Conservation (phyloP, 2,797 vertebrate species). For the Acanthurus leucopareius region DNA sequence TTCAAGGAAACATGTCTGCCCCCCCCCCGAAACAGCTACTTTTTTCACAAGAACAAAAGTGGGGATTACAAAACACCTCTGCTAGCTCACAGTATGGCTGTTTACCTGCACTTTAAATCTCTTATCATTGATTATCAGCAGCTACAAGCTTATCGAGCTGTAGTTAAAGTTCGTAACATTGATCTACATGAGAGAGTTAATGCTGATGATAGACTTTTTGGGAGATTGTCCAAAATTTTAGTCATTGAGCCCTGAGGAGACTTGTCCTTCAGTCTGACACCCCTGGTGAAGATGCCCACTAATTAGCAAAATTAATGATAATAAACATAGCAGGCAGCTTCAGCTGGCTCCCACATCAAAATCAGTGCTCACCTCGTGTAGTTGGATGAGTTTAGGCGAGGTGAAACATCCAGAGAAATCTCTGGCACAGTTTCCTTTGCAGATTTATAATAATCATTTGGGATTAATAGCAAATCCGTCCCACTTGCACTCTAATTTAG, state of each 20-base stretch:
- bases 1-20: conserved; percentile 13
- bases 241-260: conserved; percentile 19
- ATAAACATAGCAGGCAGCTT: background rate
- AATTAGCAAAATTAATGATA: conserved; percentile 5
- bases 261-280: background rate
- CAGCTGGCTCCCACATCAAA: background rate
- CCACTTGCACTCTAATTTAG: conserved; percentile 14
- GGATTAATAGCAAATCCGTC: conserved; percentile 22
- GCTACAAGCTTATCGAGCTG: conserved; percentile 22
- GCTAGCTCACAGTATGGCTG: conserved; percentile 1
- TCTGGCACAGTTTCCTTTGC: conserved; percentile 19
- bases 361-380: conserved; percentile 11
- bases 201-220: conserved; percentile 10
- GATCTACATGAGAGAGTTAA: conserved; percentile 44
- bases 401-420: conserved; percentile 16
- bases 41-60: conserved; percentile 22
- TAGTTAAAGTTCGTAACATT: conserved; percentile 51
- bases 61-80: conserved; percentile 20
- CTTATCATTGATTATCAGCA: conserved; percentile 39
- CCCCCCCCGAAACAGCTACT: conserved; percentile 18
- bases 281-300: conserved; percentile 2
- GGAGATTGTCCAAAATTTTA: background rate
- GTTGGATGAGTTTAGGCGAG: conserved; percentile 2
- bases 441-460: conserved; percentile 31
- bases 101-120: background rate